A percentile compares a stretch with the other conserved stretches of the same genome.
These are phyloP conservation scores for Albula glossodonta DNA, from an alignment of 2,113 vertebrate genomes.

Conservation along the genomic window DNA sequence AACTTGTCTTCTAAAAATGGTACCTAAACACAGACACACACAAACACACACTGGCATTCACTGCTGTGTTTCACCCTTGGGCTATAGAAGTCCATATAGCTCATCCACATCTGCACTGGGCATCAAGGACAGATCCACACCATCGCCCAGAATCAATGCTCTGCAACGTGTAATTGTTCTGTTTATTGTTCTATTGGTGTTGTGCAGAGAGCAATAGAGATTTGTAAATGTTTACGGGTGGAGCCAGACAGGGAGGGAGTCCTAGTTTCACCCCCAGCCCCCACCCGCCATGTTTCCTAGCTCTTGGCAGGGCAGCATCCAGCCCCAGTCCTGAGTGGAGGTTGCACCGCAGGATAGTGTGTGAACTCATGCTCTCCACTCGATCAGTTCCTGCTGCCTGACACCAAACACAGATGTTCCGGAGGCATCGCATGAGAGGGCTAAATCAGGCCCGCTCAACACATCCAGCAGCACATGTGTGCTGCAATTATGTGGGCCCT, in stretches of 20 bases:
- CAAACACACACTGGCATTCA: neutral
- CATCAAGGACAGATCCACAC: constrained; percentile 20
- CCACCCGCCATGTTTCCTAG: neutral
- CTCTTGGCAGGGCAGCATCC: constrained; percentile 1
- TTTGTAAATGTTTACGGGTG: constrained; percentile 54
- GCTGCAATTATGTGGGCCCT: constrained; percentile 6
- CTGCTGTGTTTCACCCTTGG: neutral
- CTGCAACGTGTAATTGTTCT: constrained; percentile 39
- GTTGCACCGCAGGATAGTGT: constrained; percentile 27
- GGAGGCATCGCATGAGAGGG: constrained; percentile 38
- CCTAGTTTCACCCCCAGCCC: neutral
- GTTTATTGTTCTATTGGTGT: constrained; percentile 46
- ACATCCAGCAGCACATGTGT: constrained; percentile 13
- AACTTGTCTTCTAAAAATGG: neutral
- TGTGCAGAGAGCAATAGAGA: constrained; percentile 37
- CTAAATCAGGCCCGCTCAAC: constrained; percentile 41
- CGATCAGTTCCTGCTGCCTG: constrained; percentile 37
- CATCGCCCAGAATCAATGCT: constrained; percentile 33
- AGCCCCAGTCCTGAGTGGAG: neutral
- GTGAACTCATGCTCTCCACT: constrained; percentile 30
- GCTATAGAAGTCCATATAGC: neutral
- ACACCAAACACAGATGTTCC: constrained; percentile 34
- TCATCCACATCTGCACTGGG: constrained; percentile 19
- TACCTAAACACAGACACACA: neutral
- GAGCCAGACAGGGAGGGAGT: constrained; percentile 11